These are phyloP conservation scores for Idris sp. DNA, from an alignment of 1,140 invertebrate genomes.

Conservation along the genomic window DNA sequence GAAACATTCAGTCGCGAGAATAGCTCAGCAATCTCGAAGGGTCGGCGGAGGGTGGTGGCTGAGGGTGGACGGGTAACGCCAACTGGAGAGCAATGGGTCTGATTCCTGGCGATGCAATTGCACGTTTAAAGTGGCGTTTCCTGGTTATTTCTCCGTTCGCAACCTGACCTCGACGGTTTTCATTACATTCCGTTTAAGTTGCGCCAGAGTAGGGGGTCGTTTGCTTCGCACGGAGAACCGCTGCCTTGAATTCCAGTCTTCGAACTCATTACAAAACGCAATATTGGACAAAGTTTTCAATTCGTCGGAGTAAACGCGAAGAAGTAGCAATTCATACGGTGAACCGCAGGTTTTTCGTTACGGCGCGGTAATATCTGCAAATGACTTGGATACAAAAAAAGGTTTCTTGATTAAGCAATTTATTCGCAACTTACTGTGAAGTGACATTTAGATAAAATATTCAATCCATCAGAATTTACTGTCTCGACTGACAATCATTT, in stretches of 20 bases:
- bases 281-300: constrained; percentile 68
- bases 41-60: constrained; percentile 66
- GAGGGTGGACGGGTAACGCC: constrained; percentile 57
- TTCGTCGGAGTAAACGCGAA: constrained; percentile 63
- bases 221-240: constrained; percentile 51
- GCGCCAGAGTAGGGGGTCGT: constrained; percentile 39
- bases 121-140: constrained; percentile 78
- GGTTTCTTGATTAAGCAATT: constrained; percentile 62
- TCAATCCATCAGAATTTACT: constrained; percentile 31
- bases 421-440: constrained; percentile 35
- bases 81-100: constrained; percentile 73
- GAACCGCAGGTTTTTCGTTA: constrained; percentile 61
- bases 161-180: constrained; percentile 68
- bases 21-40: constrained; percentile 79
- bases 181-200: constrained; percentile 66
- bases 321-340: constrained; percentile 64
- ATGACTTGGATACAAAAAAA: constrained; percentile 61
- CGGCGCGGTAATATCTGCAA: constrained; percentile 58
- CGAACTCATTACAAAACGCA: constrained; percentile 68
- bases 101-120: constrained; percentile 79
- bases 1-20: constrained; percentile 79
- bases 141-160: constrained; percentile 76
- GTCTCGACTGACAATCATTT: neutral
- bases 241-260: constrained; percentile 67
- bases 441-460: constrained; percentile 54